Conservation (phyloP, 2,113 vertebrate genomes). For the Oryzias curvinotus region DNA sequence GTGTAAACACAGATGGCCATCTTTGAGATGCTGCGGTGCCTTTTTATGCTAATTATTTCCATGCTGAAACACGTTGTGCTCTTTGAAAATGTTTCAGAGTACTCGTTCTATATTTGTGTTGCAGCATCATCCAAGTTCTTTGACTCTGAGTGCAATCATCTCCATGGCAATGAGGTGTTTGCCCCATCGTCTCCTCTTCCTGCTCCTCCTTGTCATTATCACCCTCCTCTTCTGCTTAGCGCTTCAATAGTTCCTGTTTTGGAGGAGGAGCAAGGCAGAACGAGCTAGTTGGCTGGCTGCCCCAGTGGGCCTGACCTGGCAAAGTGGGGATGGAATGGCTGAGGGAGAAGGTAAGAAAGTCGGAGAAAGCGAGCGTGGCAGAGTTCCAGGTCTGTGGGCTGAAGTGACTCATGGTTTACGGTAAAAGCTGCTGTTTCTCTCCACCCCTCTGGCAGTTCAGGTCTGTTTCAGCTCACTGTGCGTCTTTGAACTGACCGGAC, state of each 20-base stretch:
- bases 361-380: conserved; percentile 62
- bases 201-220: conserved; percentile 28
- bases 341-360: conserved; percentile 51
- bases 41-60: conserved; percentile 20
- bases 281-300: conserved; percentile 46
- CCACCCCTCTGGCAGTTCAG: conserved; percentile 63
- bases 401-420: conserved; percentile 77
- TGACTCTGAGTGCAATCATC: conserved; percentile 36
- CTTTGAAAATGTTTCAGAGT: conserved; percentile 11
- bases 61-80: conserved; percentile 14
- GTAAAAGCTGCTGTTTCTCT: conserved; percentile 74
- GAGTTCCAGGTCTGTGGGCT: conserved; percentile 72
- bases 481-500: conserved; percentile 45
- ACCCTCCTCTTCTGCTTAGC: conserved; percentile 36
- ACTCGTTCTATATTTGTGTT: conserved; percentile 7
- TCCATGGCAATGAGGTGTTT: conserved; percentile 54
- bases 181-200: conserved; percentile 14
- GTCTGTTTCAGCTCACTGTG: conserved; percentile 52
- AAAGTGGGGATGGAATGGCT: conserved; percentile 52
- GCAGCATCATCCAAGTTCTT: conserved; percentile 2
- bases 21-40: conserved; percentile 15
- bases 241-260: conserved; percentile 59
- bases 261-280: conserved; percentile 46
- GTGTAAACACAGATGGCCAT: conserved; percentile 68
- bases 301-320: conserved; percentile 59